A percentile compares a stretch with the other conserved stretches of the same genome.
Conservation (phyloP, 2,797 vertebrate genomes). For the Dryobates pubescens region DNA sequence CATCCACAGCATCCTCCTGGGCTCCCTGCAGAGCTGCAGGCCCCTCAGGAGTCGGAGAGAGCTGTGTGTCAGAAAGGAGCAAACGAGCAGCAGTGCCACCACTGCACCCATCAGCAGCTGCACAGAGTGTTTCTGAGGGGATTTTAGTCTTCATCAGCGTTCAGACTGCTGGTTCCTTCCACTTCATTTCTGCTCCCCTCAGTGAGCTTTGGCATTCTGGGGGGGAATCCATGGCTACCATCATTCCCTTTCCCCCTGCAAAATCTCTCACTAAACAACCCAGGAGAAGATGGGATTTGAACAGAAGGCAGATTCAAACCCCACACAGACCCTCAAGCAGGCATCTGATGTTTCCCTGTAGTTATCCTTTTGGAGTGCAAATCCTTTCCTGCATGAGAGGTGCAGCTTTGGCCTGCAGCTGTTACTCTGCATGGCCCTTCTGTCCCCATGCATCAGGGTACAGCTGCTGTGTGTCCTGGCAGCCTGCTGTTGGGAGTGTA, state of each 20-base stretch:
- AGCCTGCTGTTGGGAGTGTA: not conserved
- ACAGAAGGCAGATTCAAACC: not conserved
- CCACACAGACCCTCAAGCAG: not conserved
- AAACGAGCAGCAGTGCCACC: accelerated
- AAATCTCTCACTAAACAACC: not conserved
- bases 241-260: not conserved
- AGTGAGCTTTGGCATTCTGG: not conserved
- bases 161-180: not conserved
- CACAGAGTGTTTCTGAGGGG: not conserved
- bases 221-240: not conserved
- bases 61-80: not conserved
- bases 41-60: not conserved
- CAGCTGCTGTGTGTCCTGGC: not conserved
- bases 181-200: not conserved
- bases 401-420: not conserved
- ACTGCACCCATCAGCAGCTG: not conserved
- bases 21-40: not conserved
- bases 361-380: not conserved
- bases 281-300: not conserved
- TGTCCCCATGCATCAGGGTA: not conserved
- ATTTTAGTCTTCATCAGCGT: too few relatives aligned
- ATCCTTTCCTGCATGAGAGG: not conserved
- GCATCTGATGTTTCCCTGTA: not conserved
- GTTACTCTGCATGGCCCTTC: not conserved
- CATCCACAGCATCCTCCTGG: not conserved